Evolutionary conservation across 1,140 invertebrate species (phyloP), one percentile per base, ranked within the genome.

Genomic region (Anthonomus grandis): DNA sequence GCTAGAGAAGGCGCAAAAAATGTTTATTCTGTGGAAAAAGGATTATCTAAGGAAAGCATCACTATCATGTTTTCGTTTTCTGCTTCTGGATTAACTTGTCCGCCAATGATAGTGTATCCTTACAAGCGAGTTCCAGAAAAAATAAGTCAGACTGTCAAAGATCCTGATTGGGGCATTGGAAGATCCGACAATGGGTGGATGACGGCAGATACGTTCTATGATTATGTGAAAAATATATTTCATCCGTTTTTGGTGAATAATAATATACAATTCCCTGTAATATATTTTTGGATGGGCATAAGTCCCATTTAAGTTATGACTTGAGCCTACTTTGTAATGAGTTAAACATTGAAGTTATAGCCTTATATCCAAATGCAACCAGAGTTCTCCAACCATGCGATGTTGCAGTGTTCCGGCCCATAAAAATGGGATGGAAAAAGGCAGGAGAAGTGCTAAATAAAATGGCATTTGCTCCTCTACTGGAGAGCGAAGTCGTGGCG

Each of bases 141-240:
- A n/a, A n/a, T n/a, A n/a, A n/a, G n/a, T n/a, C n/a, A n/a, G n/a
- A n/a, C n/a, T n/a, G n/a, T n/a, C n/a, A n/a, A n/a, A n/a, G n/a
- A n/a, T n/a, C n/a, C n/a, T n/a, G n/a, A n/a, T n/a, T n/a, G n/a
- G n/a, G n/a, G n/a, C n/a, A 52, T 71, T 24, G 68, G 65, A 1
- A 23, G 47, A 18, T 61, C 53, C 39, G 64, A 71, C 2, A 64
- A 49, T 38, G 69, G 68, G 3, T 73, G 70, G 70, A 73, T 73
- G 70, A 69, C 49, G 1, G 50, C 60, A 36, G 60, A 63, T 36
- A 49, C 56, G 6, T 73, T 68, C 60, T 72, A 57, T 56, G 64
- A 70, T 39, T 74, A 63, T 49, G 65, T 72, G 6, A 64, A 53
- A 27, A 74, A 74, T 46, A 53, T 66, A 13, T 62, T 74, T 19